Evolutionary conservation across 2,797 vertebrate genomes (phyloP).

Genomic region (Dipus sagitta): DNA sequence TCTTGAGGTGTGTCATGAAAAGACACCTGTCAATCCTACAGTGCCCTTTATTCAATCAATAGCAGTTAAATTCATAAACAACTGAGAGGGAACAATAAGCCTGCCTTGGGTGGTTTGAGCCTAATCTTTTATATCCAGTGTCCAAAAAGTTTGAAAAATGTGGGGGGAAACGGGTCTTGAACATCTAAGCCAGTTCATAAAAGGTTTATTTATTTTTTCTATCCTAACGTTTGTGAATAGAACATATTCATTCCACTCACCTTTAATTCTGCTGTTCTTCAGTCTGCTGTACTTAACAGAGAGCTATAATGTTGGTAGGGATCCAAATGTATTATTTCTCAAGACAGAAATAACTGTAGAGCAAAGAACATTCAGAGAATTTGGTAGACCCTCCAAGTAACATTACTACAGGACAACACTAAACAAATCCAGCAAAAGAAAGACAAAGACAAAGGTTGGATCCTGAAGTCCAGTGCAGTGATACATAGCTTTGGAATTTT

Average conservation of each 20-base stretch:
- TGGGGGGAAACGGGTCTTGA: neutral
- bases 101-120: neutral
- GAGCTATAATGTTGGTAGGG: neutral
- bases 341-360: neutral
- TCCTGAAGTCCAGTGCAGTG: neutral
- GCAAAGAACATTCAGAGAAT: neutral
- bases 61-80: neutral
- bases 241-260: neutral
- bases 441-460: neutral
- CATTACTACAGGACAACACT: neutral
- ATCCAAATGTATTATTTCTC: neutral
- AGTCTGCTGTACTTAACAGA: neutral
- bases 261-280: neutral
- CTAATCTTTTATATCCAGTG: neutral
- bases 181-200: neutral
- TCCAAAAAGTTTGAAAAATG: neutral
- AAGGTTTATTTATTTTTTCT: conserved; percentile 10
- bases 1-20: neutral
- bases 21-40: neutral
- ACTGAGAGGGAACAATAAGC: neutral
- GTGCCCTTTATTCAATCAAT: neutral
- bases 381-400: neutral
- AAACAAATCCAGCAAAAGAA: neutral
- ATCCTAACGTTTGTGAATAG: neutral
- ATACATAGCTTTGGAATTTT: neutral